These are phyloP conservation scores for Drepana falcataria DNA, from an alignment of 2,888 invertebrate genomes.

Conservation along the genomic window DNA sequence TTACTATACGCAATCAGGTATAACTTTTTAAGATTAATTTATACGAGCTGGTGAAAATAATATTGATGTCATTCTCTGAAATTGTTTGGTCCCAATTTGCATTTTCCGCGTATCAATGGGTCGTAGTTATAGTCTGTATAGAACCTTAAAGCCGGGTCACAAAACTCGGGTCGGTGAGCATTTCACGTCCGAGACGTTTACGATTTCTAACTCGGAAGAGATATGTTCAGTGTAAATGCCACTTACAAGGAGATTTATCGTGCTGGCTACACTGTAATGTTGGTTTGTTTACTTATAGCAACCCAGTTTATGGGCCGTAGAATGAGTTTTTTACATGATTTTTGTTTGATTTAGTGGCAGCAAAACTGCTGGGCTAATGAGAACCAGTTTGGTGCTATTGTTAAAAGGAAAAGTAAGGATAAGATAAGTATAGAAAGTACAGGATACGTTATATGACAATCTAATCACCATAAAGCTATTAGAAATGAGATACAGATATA, in stretches of 20 bases:
- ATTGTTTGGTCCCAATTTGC: not conserved
- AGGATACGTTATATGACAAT: too few species aligned
- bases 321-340: constrained; percentile 1
- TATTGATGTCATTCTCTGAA: not conserved
- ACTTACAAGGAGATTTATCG: constrained; percentile 69
- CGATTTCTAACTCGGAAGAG: constrained; percentile 57
- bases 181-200: constrained; percentile 56
- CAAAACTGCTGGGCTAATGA: not conserved
- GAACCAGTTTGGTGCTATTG: not conserved
- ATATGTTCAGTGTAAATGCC: constrained; percentile 72
- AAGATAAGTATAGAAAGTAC: too few species aligned
- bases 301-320: constrained; percentile 1
- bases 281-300: constrained; percentile 17
- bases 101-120: not conserved
- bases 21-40: too few species aligned
- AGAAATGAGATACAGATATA: too few species aligned
- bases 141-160: constrained; percentile 32
- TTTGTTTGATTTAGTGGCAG: not conserved
- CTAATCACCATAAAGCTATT: too few species aligned
- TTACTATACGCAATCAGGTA: too few species aligned
- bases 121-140: constrained; percentile 1
- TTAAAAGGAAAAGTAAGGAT: too few species aligned
- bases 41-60: too few species aligned
- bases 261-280: constrained; percentile 37
- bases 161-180: constrained; percentile 29